A percentile compares a stretch with the other conserved stretches of the same genome.
These are phyloP conservation scores for Drosophila persimilis DNA, from an alignment of 1,140 invertebrate genomes.

Conservation along the genomic window DNA sequence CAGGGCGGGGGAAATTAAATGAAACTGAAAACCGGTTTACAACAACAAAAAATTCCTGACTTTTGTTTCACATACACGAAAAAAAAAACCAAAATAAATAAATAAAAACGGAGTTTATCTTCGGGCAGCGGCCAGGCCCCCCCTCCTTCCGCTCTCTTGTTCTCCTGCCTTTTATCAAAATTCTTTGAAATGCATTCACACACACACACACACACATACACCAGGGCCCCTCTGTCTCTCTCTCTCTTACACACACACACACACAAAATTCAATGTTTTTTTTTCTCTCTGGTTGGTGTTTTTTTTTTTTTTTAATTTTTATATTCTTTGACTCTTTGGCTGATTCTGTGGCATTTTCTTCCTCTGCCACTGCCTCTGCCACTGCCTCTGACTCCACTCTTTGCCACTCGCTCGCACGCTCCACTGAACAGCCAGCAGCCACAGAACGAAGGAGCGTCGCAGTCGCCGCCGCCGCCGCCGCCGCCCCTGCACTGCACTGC, in stretches of 20 bases:
- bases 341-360: conserved; percentile 73
- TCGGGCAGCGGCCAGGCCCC: conserved; percentile 36
- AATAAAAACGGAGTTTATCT: conserved; percentile 61
- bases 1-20: conserved; percentile 9
- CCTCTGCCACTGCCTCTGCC: background rate
- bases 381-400: conserved; percentile 26
- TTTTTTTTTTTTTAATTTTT: conserved; percentile 64
- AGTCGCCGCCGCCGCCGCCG: background rate
- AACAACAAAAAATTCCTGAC: conserved; percentile 72
- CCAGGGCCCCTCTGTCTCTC: background rate
- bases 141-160: conserved; percentile 4
- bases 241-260: conserved; percentile 20
- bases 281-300: conserved; percentile 25
- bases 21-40: conserved; percentile 66
- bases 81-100: conserved; percentile 31
- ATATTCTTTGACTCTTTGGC: conserved; percentile 61
- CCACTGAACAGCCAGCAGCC: conserved; percentile 39
- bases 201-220: conserved; percentile 11
- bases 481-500: background rate
- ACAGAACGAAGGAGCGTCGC: conserved; percentile 38
- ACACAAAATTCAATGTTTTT: conserved; percentile 70
- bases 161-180: conserved; percentile 61
- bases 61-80: conserved; percentile 75
- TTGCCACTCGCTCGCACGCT: conserved; percentile 53
- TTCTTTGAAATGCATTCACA: conserved; percentile 77